Evolutionary conservation across 2,113 vertebrate species (phyloP).

Genomic region (Siniperca knerii): DNA sequence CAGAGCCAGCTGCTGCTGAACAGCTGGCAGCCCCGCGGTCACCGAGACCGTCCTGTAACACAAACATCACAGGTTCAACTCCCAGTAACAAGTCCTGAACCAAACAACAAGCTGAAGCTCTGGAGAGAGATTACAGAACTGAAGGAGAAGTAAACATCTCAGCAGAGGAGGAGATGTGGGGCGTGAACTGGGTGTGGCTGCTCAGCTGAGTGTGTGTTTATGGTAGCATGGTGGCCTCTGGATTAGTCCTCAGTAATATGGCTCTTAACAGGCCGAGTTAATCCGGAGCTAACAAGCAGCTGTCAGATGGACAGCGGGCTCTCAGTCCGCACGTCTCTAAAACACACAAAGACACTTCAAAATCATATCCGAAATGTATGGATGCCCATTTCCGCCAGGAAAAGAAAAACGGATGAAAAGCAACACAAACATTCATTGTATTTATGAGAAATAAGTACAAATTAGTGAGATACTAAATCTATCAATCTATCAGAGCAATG

Average conservation of each 20-base stretch:
- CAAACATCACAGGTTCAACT: not conserved
- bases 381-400: not conserved
- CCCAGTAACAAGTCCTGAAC: not conserved
- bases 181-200: not conserved
- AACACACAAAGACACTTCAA: not conserved
- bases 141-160: not conserved
- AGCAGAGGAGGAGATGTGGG: not conserved
- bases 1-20: slow-evolving; percentile 21
- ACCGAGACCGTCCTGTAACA: not conserved
- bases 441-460: not conserved
- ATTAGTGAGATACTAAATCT: not conserved
- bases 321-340: not conserved
- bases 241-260: slow-evolving; percentile 53
- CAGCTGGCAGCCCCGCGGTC: slow-evolving; percentile 17
- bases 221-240: slow-evolving; percentile 8
- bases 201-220: slow-evolving; percentile 5
- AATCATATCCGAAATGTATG: not conserved
- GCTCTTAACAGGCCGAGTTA: slow-evolving; percentile 58
- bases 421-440: not conserved
- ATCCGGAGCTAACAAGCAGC: slow-evolving; percentile 63
- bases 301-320: slow-evolving; percentile 52
- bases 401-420: not conserved
- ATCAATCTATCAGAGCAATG: no score
- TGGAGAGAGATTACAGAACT: not conserved
- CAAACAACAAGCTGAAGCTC: not conserved